phyloP scores from a whole-genome alignment of 2,797 vertebrate species.

The Rhincodon typus region DNA sequence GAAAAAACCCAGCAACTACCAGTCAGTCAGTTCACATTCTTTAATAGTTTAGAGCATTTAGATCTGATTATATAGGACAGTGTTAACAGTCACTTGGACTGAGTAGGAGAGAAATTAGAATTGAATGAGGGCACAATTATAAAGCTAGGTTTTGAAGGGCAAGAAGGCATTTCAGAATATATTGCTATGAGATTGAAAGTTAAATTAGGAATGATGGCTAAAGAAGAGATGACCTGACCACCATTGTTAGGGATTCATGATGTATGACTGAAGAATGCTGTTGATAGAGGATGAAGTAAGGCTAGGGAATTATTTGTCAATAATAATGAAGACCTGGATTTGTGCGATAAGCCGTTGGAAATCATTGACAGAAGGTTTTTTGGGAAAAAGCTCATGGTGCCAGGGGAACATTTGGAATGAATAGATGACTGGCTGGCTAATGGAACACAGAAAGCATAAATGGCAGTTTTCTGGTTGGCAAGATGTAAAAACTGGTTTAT shows the following conservation, averaged over 20 bases:
- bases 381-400: no score
- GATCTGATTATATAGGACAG: no score
- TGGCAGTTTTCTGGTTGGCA: no score
- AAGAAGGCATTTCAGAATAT: background rate
- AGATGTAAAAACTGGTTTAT: no score
- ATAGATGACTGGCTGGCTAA: no score
- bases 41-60: no score
- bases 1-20: no score
- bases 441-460: no score
- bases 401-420: no score
- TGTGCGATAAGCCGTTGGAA: background rate
- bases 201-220: background rate
- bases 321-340: background rate
- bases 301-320: background rate
- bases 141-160: background rate
- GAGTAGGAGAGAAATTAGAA: background rate
- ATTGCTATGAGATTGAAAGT: background rate
- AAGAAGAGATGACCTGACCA: background rate
- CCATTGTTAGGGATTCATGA: background rate
- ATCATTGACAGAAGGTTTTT: background rate
- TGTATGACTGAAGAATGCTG: background rate
- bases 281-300: background rate
- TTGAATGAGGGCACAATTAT: background rate
- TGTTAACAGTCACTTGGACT: background rate
- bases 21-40: no score